Evolutionary conservation across 2,113 vertebrate genomes (phyloP).

Genomic region (Phaethon lepturus): DNA sequence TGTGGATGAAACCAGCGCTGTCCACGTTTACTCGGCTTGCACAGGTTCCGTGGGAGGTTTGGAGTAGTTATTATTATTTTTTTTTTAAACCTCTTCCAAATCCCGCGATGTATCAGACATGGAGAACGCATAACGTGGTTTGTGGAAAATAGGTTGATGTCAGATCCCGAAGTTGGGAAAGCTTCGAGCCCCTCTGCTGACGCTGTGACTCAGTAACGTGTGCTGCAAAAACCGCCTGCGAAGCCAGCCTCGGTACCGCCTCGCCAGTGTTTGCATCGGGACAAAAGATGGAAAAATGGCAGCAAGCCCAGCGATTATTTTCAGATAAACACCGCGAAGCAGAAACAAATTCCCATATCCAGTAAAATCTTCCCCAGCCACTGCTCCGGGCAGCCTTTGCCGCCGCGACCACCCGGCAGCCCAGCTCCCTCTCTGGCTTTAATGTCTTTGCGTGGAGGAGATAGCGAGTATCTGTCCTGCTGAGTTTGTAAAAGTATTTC

Average conservation of each 20-base stretch:
- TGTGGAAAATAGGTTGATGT: neutral
- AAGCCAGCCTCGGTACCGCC: neutral
- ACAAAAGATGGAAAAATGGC: constrained; percentile 30
- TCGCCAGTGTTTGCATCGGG: neutral
- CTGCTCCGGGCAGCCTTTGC: neutral
- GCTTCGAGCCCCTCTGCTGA: neutral
- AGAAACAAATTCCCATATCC: neutral
- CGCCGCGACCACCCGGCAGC: neutral
- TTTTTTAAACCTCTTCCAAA: neutral
- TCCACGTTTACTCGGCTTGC: accelerated
- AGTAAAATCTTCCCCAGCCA: neutral
- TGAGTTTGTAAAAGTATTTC: neutral
- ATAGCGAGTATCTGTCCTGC: neutral
- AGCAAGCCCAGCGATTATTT: neutral
- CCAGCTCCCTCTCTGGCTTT: neutral
- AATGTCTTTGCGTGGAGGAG: neutral
- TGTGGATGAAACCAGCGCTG: neutral
- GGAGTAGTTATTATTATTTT: no score
- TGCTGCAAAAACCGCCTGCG: neutral
- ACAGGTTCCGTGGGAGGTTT: neutral
- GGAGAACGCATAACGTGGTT: neutral
- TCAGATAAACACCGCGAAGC: neutral
- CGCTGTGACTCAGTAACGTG: neutral
- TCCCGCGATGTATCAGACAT: neutral
- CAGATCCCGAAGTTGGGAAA: neutral